Percentiles rank a stretch among this genome's conserved stretches.
These are phyloP conservation scores for Herminia tarsipennalis DNA, from an alignment of 2,888 invertebrate species.

Conservation along the genomic window DNA sequence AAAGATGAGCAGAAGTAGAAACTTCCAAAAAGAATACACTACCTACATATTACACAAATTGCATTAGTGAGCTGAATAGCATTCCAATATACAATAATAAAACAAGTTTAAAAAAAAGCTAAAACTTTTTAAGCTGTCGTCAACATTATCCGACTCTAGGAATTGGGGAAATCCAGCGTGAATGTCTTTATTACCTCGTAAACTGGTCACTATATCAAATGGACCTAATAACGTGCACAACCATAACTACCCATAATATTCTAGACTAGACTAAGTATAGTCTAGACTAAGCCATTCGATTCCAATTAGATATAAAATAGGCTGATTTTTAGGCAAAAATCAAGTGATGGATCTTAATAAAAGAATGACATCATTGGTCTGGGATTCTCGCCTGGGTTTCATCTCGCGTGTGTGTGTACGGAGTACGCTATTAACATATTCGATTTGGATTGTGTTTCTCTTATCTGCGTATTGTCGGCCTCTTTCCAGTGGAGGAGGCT, in stretches of 20 bases:
- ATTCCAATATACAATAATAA: too few species aligned
- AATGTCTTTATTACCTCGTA: conserved; percentile 30
- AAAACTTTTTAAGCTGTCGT: too few species aligned
- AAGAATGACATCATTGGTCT: conserved; percentile 32
- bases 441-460: conserved; percentile 22
- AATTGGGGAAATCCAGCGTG: conserved; percentile 1
- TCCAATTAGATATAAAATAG: conserved; percentile 30
- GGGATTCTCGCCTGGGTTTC: conserved; percentile 1
- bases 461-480: conserved; percentile 42
- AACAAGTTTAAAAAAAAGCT: neutral
- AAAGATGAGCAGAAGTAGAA: too few species aligned
- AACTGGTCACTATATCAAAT: conserved; percentile 35
- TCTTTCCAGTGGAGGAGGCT: conserved; percentile 15
- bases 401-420: conserved; percentile 8
- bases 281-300: conserved; percentile 40
- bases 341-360: conserved; percentile 29
- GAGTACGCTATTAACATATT: conserved; percentile 39
- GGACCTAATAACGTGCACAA: conserved; percentile 23
- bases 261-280: too few species aligned
- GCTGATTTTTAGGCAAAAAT: conserved; percentile 29
- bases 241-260: conserved; percentile 35
- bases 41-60: too few species aligned
- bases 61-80: too few species aligned
- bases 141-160: too few species aligned
- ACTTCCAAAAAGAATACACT: too few species aligned